Conservation (phyloP, 2,888 invertebrate species). For the Galerucella pusilla region DNA sequence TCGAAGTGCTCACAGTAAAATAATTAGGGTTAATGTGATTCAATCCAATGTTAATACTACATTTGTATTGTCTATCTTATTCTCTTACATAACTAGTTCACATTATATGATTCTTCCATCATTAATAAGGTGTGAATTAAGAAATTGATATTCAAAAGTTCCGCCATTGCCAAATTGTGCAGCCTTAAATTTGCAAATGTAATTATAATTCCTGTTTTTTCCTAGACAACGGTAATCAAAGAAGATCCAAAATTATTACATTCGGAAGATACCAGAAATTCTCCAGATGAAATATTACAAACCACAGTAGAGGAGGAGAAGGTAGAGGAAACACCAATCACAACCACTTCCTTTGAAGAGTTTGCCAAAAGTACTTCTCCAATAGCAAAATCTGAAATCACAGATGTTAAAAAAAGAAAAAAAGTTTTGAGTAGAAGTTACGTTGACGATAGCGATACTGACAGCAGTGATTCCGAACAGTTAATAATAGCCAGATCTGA, state of each 20-base stretch:
- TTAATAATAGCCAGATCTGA: constrained; percentile 69
- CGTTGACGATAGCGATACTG: constrained; percentile 71
- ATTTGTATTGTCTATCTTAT: too few relatives aligned
- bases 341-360: constrained; percentile 59
- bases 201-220: neutral
- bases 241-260: constrained; percentile 23
- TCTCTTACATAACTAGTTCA: too few relatives aligned
- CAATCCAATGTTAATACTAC: too few relatives aligned
- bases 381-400: constrained; percentile 36
- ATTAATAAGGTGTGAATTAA: too few relatives aligned
- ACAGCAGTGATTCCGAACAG: constrained; percentile 74
- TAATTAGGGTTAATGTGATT: too few relatives aligned
- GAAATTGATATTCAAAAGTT: too few relatives aligned
- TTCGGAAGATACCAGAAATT: constrained; percentile 27
- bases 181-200: too few relatives aligned
- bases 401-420: constrained; percentile 56
- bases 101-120: too few relatives aligned
- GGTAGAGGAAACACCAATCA: constrained; percentile 51
- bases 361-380: constrained; percentile 51
- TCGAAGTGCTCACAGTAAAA: too few relatives aligned
- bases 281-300: constrained; percentile 22
- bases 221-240: constrained; percentile 24
- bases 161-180: too few relatives aligned
- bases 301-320: constrained; percentile 15
- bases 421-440: constrained; percentile 65